Evolutionary conservation across 2,888 invertebrate species (phyloP).

Genomic region (Atherix ibis): DNA sequence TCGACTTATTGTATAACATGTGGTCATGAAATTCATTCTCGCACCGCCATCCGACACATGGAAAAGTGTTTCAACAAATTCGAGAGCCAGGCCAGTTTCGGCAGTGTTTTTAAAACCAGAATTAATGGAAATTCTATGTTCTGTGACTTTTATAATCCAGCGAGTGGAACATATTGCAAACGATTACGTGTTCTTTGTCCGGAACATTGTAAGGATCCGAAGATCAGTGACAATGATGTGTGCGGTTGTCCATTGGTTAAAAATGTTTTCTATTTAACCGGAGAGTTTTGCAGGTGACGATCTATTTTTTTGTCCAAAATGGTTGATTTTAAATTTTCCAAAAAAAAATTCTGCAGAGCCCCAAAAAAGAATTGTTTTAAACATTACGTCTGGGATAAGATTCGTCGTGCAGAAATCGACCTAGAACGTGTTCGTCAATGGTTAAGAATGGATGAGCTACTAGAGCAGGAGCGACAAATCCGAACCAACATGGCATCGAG

Average conservation of each 20-base stretch:
- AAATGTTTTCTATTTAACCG: slow-evolving; percentile 69
- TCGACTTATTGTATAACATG: slow-evolving; percentile 94
- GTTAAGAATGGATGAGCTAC: slow-evolving; percentile 82
- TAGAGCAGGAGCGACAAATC: slow-evolving; percentile 84
- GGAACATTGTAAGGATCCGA: slow-evolving; percentile 90
- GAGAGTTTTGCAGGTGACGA: slow-evolving; percentile 56
- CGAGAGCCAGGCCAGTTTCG: slow-evolving; percentile 93
- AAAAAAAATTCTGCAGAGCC: slow-evolving; percentile 34
- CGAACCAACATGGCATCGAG: slow-evolving; percentile 55
- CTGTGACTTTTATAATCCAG: slow-evolving; percentile 87
- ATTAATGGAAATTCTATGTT: slow-evolving; percentile 96
- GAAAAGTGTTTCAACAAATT: slow-evolving; percentile 97
- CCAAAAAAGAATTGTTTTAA: slow-evolving; percentile 81
- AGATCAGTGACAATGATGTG: slow-evolving; percentile 71
- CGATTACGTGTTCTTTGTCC: slow-evolving; percentile 88
- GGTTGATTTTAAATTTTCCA: too few relatives aligned
- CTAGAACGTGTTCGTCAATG: slow-evolving; percentile 85
- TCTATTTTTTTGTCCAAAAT: too few relatives aligned
- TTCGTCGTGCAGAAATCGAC: slow-evolving; percentile 86
- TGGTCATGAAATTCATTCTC: slow-evolving; percentile 86
- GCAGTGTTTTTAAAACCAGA: slow-evolving; percentile 82
- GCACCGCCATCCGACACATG: slow-evolving; percentile 89
- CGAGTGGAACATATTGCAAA: slow-evolving; percentile 87
- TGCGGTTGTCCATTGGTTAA: slow-evolving; percentile 85
- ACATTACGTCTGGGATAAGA: slow-evolving; percentile 93